Percentiles rank a stretch among this genome's conserved stretches.
Evolutionary conservation across 2,797 vertebrate genomes (phyloP).

Genomic region (Syngnathus rostellatus): DNA sequence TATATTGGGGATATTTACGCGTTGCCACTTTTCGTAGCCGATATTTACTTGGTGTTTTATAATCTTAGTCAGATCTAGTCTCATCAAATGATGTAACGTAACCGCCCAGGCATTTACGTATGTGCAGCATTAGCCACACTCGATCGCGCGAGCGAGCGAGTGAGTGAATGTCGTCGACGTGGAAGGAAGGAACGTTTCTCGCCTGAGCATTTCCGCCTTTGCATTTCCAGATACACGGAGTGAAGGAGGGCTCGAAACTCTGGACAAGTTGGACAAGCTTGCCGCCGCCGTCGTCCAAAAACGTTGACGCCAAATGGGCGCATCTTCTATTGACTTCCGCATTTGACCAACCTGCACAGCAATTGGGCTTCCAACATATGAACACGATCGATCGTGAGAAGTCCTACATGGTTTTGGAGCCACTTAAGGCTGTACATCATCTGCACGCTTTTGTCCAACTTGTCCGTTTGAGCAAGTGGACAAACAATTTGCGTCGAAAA

Average conservation of each 20-base stretch:
- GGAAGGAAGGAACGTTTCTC: background rate
- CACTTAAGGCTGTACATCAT: slow-evolving; percentile 23
- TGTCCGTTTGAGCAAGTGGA: background rate
- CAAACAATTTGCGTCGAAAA: background rate
- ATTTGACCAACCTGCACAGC: background rate
- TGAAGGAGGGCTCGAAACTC: background rate
- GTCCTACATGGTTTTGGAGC: background rate
- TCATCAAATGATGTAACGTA: background rate
- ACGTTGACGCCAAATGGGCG: background rate
- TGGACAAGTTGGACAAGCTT: background rate
- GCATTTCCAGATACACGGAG: background rate
- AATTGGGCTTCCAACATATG: background rate
- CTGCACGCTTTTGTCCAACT: background rate
- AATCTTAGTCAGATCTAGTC: background rate
- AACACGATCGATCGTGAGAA: background rate
- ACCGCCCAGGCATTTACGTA: background rate
- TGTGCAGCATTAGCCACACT: background rate
- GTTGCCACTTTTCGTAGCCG: background rate
- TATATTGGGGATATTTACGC: background rate
- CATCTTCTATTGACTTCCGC: background rate
- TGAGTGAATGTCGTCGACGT: background rate
- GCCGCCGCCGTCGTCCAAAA: background rate
- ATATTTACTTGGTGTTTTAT: background rate
- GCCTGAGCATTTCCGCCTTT: background rate
- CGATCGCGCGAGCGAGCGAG: too few species aligned